Evolutionary conservation across 2,888 invertebrate genomes (phyloP).

Genomic region (Fragum sueziense): DNA sequence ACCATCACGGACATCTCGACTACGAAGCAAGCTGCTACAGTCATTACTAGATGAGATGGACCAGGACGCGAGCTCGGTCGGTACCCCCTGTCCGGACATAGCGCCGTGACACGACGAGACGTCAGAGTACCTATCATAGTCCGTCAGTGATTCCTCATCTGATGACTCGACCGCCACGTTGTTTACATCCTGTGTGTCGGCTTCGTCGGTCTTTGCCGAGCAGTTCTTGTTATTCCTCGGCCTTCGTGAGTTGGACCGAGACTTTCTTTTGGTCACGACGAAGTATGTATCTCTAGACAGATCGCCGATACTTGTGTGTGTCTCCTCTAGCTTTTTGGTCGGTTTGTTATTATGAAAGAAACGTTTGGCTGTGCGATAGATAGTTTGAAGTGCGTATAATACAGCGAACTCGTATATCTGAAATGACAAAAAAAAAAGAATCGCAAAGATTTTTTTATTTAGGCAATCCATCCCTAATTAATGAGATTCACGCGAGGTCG

Average conservation of each 20-base stretch:
- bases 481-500: too few relatives aligned
- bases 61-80: background rate
- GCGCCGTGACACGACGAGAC: background rate
- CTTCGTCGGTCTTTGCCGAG: background rate
- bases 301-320: background rate
- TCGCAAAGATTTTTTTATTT: too few relatives aligned
- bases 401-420: conserved; percentile 25
- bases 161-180: background rate
- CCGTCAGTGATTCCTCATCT: background rate
- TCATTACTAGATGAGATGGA: background rate
- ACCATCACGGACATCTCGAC: too few relatives aligned
- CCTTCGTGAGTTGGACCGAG: background rate
- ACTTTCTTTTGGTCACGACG: background rate
- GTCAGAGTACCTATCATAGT: background rate
- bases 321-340: background rate
- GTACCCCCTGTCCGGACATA: background rate
- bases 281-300: background rate
- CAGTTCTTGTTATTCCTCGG: background rate
- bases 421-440: background rate
- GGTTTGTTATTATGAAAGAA: background rate
- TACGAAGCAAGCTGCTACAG: background rate
- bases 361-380: conserved; percentile 5
- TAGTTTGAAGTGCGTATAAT: conserved; percentile 2
- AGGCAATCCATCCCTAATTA: too few relatives aligned
- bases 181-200: background rate